Percentiles rank a stretch among this genome's conserved stretches.
Conservation (phyloP, 2,113 vertebrate genomes). For the Varanus salvator region DNA sequence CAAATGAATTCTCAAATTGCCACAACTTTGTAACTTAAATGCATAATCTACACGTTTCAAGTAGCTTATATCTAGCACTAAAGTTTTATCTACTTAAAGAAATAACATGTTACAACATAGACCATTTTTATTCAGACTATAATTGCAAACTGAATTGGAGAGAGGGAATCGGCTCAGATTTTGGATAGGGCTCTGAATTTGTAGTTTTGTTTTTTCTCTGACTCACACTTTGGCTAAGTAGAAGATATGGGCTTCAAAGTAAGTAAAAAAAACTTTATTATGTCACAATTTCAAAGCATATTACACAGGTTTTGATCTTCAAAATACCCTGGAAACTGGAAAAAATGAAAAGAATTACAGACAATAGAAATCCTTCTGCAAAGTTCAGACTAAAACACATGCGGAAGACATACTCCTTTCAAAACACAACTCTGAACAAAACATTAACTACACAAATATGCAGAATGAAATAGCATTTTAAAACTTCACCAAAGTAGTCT, state of each 20-base stretch:
- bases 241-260: conserved; percentile 61
- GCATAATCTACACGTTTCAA: conserved; percentile 34
- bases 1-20: not conserved
- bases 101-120: conserved; percentile 39
- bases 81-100: conserved; percentile 49
- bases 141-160: conserved; percentile 32
- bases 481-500: conserved; percentile 80
- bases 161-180: not conserved
- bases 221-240: conserved; percentile 56
- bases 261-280: conserved; percentile 79
- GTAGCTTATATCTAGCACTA: conserved; percentile 56
- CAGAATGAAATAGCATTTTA: conserved; percentile 81
- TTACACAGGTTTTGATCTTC: conserved; percentile 81
- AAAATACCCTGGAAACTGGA: conserved; percentile 81
- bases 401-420: conserved; percentile 81
- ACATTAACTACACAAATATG: conserved; percentile 84
- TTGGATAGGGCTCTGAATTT: conserved; percentile 39
- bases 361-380: conserved; percentile 83
- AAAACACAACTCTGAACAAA: conserved; percentile 83
- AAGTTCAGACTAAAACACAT: conserved; percentile 85
- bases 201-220: not conserved
- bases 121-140: conserved; percentile 50
- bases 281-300: conserved; percentile 76
- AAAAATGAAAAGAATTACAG: conserved; percentile 81
- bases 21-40: not conserved